Percentiles rank a stretch among this genome's conserved stretches.
Conservation (phyloP, 2,888 invertebrate genomes). For the Microctonus aethiopoides region DNA sequence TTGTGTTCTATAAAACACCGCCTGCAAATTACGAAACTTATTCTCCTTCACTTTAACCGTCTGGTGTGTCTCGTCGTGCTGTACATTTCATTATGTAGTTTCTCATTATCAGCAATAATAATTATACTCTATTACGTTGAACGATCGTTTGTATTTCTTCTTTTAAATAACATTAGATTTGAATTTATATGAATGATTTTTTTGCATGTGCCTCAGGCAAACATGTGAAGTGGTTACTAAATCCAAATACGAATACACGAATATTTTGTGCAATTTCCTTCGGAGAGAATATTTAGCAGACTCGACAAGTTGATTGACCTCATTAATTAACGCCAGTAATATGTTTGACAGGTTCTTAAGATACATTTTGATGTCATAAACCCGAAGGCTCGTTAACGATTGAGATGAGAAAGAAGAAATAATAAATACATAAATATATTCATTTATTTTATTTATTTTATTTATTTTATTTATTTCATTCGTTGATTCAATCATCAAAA, state of each 20-base stretch:
- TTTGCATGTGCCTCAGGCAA: background rate
- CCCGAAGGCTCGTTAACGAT: background rate
- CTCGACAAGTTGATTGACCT: constrained; percentile 14
- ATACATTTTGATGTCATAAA: background rate
- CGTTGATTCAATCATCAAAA: background rate
- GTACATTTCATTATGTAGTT: constrained; percentile 12
- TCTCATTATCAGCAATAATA: constrained; percentile 25
- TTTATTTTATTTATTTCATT: too few relatives aligned
- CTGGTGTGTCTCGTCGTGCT: background rate
- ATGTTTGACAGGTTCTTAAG: background rate
- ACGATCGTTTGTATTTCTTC: constrained; percentile 5
- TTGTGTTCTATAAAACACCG: background rate
- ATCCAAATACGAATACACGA: background rate
- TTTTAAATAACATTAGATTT: background rate
- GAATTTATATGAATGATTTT: background rate
- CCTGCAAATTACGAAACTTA: constrained; percentile 4
- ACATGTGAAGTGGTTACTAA: background rate
- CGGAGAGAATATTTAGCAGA: background rate
- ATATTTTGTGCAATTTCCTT: constrained; percentile 9
- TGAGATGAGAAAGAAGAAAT: too few relatives aligned
- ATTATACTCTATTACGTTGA: constrained; percentile 15
- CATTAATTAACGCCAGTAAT: background rate
- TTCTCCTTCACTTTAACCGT: background rate
- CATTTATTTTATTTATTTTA: background rate
- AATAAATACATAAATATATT: background rate